phyloP scores from a whole-genome alignment of 1,140 invertebrate genomes.

The Lethrus apterus region DNA sequence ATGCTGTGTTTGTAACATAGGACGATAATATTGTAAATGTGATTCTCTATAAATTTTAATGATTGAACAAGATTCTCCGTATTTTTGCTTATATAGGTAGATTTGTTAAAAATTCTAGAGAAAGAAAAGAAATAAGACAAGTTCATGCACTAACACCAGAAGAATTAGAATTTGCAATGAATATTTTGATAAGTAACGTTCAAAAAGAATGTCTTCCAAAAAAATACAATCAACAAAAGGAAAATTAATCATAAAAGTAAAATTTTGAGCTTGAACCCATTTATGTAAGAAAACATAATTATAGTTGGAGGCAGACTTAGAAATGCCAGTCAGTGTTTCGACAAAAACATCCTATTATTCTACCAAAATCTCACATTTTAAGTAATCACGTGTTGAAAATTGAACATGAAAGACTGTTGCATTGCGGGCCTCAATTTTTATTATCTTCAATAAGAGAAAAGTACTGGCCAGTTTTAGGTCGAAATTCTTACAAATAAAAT shows the following conservation, averaged over 20 bases:
- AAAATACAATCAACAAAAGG: background rate
- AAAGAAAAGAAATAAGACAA: background rate
- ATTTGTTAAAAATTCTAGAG: constrained; percentile 1
- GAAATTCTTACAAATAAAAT: too few species aligned
- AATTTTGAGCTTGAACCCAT: background rate
- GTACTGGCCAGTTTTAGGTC: background rate
- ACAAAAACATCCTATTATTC: constrained; percentile 2
- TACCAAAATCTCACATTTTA: background rate
- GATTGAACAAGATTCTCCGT: background rate
- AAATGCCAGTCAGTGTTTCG: background rate
- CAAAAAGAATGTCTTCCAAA: constrained; percentile 1
- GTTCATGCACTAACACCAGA: background rate
- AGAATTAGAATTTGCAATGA: background rate
- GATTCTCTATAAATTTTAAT: background rate
- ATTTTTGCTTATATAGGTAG: background rate
- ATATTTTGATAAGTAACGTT: background rate
- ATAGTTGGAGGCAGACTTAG: background rate
- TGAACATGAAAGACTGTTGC: background rate
- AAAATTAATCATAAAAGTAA: background rate
- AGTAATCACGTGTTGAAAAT: background rate
- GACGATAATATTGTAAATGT: too few species aligned
- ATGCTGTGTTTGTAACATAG: too few species aligned
- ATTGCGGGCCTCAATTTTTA: background rate
- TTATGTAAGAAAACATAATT: background rate
- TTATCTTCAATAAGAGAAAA: constrained; percentile 4